These are phyloP conservation scores for Brassicogethes aeneus DNA, from an alignment of 2,888 invertebrate species.

Conservation along the genomic window DNA sequence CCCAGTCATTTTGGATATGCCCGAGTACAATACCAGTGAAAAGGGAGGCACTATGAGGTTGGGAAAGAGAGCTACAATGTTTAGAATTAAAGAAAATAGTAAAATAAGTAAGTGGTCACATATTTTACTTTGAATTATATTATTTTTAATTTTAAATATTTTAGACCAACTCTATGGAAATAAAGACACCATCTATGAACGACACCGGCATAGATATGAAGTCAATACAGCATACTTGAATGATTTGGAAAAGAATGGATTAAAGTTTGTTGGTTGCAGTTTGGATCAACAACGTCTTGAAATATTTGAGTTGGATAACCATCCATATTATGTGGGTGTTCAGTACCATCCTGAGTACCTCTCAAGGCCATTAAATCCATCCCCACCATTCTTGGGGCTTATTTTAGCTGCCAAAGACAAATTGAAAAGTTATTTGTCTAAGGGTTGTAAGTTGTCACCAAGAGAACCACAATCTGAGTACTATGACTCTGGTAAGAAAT, in stretches of 20 bases:
- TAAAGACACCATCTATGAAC: conserved; percentile 75
- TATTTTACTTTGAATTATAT: background rate
- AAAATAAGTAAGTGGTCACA: conserved; percentile 50
- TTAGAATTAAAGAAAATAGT: conserved; percentile 50
- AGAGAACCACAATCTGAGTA: conserved; percentile 57
- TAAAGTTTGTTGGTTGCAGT: conserved; percentile 51
- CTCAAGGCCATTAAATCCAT: conserved; percentile 82
- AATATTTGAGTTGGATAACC: conserved; percentile 75
- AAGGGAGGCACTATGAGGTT: conserved; percentile 95
- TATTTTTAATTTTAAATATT: conserved; percentile 14
- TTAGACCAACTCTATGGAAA: conserved; percentile 69
- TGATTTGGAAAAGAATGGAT: conserved; percentile 67
- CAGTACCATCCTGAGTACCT: conserved; percentile 99
- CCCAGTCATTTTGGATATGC: conserved; percentile 95
- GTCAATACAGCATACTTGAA: conserved; percentile 85
- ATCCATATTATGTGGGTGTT: conserved; percentile 90
- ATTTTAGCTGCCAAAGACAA: conserved; percentile 83
- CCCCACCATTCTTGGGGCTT: conserved; percentile 92
- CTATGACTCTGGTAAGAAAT: conserved; percentile 53
- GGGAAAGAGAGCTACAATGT: conserved; percentile 83
- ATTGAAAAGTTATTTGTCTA: conserved; percentile 60
- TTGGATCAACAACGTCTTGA: conserved; percentile 87
- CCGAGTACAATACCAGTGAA: conserved; percentile 88
- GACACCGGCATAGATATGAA: conserved; percentile 96
- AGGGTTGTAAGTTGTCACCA: conserved; percentile 68